phyloP scores from a whole-genome alignment of 1,140 invertebrate genomes.

The Plodia interpunctella region DNA sequence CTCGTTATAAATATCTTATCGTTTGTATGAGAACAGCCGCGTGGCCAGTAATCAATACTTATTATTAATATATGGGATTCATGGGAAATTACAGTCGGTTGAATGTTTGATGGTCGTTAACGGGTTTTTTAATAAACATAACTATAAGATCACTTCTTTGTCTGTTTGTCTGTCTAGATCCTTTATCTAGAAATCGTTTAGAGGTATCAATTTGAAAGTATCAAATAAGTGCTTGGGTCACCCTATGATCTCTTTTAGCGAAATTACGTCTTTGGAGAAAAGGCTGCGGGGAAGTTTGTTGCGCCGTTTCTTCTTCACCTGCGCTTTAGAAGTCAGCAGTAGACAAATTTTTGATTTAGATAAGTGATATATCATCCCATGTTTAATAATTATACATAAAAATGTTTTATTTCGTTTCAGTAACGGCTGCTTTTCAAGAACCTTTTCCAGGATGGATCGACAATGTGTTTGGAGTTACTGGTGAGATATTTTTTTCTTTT shows the following conservation, averaged over 20 bases:
- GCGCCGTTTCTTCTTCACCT: too few relatives aligned
- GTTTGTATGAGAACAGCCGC: not conserved
- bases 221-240: too few relatives aligned
- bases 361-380: too few relatives aligned
- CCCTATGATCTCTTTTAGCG: too few relatives aligned
- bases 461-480: slow-evolving; percentile 91
- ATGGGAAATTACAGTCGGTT: not conserved
- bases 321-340: too few relatives aligned
- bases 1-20: not conserved
- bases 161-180: too few relatives aligned
- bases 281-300: too few relatives aligned
- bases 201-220: too few relatives aligned
- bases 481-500: slow-evolving; percentile 41
- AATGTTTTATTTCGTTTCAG: slow-evolving; percentile 59
- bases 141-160: too few relatives aligned
- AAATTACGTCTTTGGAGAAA: too few relatives aligned
- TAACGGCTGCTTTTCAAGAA: slow-evolving; percentile 86
- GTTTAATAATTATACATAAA: not conserved
- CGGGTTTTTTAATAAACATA: too few relatives aligned
- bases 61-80: not conserved
- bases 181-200: too few relatives aligned
- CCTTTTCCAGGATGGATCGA: slow-evolving; percentile 96
- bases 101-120: not conserved
- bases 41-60: not conserved
- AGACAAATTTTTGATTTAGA: not conserved